Conservation (phyloP, 2,888 invertebrate species). For the Ormyrus labotus region DNA sequence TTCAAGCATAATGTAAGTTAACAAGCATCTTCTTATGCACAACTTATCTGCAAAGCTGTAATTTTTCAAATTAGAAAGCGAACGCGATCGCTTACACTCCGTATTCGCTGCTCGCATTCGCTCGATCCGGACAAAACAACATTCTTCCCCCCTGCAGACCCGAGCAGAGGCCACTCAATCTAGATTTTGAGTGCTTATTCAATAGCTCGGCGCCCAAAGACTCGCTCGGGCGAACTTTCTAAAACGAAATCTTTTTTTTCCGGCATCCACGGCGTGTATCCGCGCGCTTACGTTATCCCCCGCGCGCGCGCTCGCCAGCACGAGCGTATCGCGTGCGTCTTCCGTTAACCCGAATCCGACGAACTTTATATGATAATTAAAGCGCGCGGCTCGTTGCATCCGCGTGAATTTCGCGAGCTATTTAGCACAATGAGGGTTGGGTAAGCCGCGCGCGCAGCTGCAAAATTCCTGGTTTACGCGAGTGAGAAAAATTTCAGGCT, state of each 20-base stretch:
- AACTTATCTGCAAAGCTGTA: too few species aligned
- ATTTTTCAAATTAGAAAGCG: too few species aligned
- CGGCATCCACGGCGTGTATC: too few species aligned
- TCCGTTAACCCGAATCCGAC: slow-evolving; percentile 8
- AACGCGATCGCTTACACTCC: too few species aligned
- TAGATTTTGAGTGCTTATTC: slow-evolving; percentile 43
- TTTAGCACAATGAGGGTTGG: slow-evolving; percentile 33
- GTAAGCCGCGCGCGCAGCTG: background rate
- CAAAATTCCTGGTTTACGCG: slow-evolving; percentile 8
- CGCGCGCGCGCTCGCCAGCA: background rate
- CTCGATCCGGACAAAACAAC: background rate
- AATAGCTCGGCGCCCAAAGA: background rate
- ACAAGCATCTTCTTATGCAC: too few species aligned
- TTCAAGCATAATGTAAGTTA: too few species aligned
- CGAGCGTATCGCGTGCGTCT: background rate
- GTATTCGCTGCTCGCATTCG: too few species aligned
- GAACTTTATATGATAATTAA: slow-evolving; percentile 37
- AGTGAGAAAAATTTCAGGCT: slow-evolving; percentile 37
- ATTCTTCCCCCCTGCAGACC: background rate
- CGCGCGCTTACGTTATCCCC: too few species aligned
- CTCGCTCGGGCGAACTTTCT: slow-evolving; percentile 31
- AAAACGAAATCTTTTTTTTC: slow-evolving; percentile 37
- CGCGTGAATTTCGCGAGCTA: slow-evolving; percentile 43
- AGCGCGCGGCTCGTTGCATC: background rate
- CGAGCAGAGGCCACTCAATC: slow-evolving; percentile 2